Evolutionary conservation across 2,888 invertebrate genomes (phyloP), one percentile per base, ranked within the genome.

Genomic region (Heteromurus nitidus): DNA sequence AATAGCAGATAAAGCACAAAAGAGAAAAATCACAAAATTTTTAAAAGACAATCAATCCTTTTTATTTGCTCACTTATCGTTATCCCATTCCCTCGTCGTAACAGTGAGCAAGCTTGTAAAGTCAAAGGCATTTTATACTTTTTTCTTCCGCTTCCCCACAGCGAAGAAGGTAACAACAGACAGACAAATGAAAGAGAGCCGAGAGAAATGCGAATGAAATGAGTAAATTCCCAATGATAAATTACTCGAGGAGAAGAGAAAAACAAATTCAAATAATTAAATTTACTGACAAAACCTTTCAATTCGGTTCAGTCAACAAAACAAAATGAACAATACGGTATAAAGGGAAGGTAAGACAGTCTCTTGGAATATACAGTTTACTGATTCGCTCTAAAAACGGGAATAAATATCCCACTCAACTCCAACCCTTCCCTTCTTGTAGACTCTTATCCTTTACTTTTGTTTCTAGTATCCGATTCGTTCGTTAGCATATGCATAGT

Each of bases 251-350:
- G 55, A 31, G n/a, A n/a, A n/a, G 55, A 74, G 74, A 65, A 65
- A 67, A 76, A 76, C 75, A 76, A 76, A 76, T 76, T 60, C 67
- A 60, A 74, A 58, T 67, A 76, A 76, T 76, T 76, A 68, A 76
- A 76, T 76, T 67, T 76, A 67, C 44, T 24, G 5, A 68, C 58
- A 36, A 60, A 24, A 18, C 18, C 30, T 11, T 62, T 62, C 62
- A 20, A 62, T 62, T 62, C 18, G 11, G 11, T 47, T 11, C 55
- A 55, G 26, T 62, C n/a, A n/a, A 11, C 18, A 26, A 13, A 62
- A 16, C 24, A 3, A 62, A 62, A 62, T 28, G 58, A 58, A 18
- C 24, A 58, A 28, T 28, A n/a, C 5, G 16, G 20, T 18, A 50
- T 50, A n/a, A n/a, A n/a, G n/a, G 20, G 16, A 62, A 62, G 62